Base-by-base conservation (phyloP, 2,113 vertebrate genomes). In the Phrynosoma blainvillii region DNA sequence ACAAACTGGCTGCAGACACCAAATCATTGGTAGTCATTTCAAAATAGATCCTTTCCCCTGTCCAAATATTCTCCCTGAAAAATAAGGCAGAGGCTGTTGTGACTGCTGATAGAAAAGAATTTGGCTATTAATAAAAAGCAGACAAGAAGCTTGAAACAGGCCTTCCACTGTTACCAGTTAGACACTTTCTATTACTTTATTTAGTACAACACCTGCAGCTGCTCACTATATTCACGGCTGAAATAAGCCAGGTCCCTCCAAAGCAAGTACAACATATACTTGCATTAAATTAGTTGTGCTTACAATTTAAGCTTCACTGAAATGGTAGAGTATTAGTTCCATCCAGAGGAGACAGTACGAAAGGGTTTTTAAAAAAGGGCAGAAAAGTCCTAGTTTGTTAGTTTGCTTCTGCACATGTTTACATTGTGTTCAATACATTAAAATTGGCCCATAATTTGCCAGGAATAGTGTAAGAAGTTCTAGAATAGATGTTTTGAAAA, bases 81-180 rank as follows among this genome's bases (percentile, higher is more conserved):
- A 97, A 96, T 93, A 96, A 96, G 93, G 95, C 94, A 96, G 96
- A 97, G 76, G 94, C 93, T 93, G 93, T 95, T 92, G 94, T 92
- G 94, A 93, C 89, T 97, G 97, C 94, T 97, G 97, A 97, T 97
- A 97, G 96, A 95, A 97, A 97, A 95, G 96, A 97, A 97, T 97
- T 96, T 89, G 94, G 93, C 95, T 92, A 97, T 96, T 98, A 98
- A 97, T 97, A 97, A 97, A 97, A 97, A 97, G 95, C 97, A 97
- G 97, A 96, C 96, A 95, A 92, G 93, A 95, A 84, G 94, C 95
- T 96, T 96, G 96, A 96, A 97, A 97, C 96, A 97, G 96, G 94
- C 89, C 95, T 96, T 96, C 96, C 95, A 97, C 96, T 97, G 96
- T 97, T 97, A 96, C 95, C 95, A 95, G 96, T 96, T 96, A 96